These are phyloP conservation scores for Squalus acanthias DNA, from an alignment of 2,797 vertebrate species.

Conservation along the genomic window DNA sequence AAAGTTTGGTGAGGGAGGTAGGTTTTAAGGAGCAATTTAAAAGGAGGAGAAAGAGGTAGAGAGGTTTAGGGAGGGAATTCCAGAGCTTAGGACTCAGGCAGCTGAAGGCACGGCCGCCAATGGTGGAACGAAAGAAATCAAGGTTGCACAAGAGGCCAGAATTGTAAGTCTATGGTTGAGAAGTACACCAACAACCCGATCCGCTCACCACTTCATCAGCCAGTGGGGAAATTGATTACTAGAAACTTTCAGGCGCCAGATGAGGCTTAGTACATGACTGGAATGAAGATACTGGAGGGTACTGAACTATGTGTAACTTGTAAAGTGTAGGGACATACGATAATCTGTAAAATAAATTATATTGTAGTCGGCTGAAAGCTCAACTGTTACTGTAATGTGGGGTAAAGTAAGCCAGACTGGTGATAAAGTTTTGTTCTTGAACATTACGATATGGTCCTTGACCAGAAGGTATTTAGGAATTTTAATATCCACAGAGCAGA, in stretches of 20 bases:
- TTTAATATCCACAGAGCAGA: neutral
- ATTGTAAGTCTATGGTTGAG: neutral
- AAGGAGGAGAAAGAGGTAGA: neutral
- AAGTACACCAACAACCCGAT: neutral
- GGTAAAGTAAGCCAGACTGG: neutral
- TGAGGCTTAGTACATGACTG: neutral
- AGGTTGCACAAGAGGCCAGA: neutral
- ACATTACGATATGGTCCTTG: neutral
- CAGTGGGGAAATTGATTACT: neutral
- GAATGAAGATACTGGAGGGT: neutral
- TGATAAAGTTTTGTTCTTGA: neutral
- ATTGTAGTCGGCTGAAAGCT: neutral
- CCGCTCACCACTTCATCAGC: neutral
- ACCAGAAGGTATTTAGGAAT: neutral
- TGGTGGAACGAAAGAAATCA: neutral
- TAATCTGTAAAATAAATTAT: neutral
- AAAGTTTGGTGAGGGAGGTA: neutral
- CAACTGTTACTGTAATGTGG: neutral
- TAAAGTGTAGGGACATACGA: neutral
- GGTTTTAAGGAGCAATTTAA: neutral
- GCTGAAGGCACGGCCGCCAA: neutral
- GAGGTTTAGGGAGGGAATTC: neutral
- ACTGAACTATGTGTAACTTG: neutral
- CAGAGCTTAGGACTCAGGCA: neutral
- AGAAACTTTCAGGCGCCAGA: neutral